A percentile compares a stretch with the other conserved stretches of the same genome.
Evolutionary conservation across 1,140 invertebrate genomes (phyloP).

Genomic region (Cydia splendana): DNA sequence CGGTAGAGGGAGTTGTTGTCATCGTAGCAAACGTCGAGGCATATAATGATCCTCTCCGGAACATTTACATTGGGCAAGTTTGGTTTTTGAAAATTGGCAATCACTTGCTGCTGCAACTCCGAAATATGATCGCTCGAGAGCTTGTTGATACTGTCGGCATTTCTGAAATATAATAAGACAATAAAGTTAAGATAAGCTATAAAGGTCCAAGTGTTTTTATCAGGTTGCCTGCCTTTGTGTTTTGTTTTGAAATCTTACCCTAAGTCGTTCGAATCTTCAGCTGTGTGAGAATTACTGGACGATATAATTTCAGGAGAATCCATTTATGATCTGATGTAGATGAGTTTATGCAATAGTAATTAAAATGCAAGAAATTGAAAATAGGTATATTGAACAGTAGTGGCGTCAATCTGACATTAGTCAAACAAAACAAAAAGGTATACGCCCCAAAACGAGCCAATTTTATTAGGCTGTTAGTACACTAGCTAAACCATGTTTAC

Average conservation of each 20-base stretch:
- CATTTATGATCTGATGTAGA: neutral
- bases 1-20: constrained; percentile 79
- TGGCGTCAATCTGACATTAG: too few relatives aligned
- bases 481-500: too few relatives aligned
- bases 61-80: constrained; percentile 80
- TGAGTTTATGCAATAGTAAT: neutral
- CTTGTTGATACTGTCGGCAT: neutral
- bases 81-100: constrained; percentile 67
- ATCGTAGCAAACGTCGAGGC: constrained; percentile 84
- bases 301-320: constrained; percentile 52
- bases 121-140: constrained; percentile 46
- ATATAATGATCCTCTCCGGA: constrained; percentile 83
- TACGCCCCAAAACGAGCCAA: too few relatives aligned
- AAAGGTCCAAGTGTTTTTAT: constrained; percentile 34
- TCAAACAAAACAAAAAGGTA: too few relatives aligned
- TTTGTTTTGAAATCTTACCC: constrained; percentile 36
- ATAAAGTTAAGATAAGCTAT: neutral
- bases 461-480: too few relatives aligned
- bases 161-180: constrained; percentile 33
- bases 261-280: constrained; percentile 39
- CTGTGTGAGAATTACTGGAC: constrained; percentile 38
- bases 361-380: too few relatives aligned
- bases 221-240: constrained; percentile 6
- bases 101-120: constrained; percentile 59
- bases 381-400: too few relatives aligned